A percentile compares a stretch with the other conserved stretches of the same genome.
Evolutionary conservation across 1,140 invertebrate genomes (phyloP).

Genomic region (Heliconius himera): DNA sequence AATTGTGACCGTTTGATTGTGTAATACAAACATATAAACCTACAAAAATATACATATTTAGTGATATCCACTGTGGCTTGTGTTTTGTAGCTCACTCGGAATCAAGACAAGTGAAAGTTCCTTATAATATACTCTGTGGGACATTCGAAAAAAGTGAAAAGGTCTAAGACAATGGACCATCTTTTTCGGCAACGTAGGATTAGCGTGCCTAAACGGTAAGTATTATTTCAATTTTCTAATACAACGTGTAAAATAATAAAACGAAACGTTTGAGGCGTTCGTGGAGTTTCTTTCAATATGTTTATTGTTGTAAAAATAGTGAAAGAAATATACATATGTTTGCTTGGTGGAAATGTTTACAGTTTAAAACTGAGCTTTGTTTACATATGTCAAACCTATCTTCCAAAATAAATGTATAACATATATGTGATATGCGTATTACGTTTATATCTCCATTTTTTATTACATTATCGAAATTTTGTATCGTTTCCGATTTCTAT

Average conservation of each 20-base stretch:
- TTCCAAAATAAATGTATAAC: neutral
- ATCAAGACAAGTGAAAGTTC: conserved; percentile 69
- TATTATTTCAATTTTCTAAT: conserved; percentile 26
- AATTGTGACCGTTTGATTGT: conserved; percentile 29
- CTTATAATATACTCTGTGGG: conserved; percentile 62
- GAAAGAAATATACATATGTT: neutral
- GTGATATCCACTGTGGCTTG: conserved; percentile 28
- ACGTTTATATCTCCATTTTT: too few relatives aligned
- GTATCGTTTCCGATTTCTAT: neutral
- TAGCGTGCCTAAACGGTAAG: conserved; percentile 74
- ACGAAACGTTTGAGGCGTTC: neutral
- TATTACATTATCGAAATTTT: neutral
- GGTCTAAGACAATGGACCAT: conserved; percentile 71
- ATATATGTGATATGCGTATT: neutral
- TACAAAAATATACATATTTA: conserved; percentile 25
- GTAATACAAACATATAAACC: conserved; percentile 29
- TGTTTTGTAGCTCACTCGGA: conserved; percentile 40
- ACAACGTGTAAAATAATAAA: neutral
- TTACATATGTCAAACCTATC: neutral
- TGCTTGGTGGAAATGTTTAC: neutral
- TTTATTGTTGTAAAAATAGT: neutral
- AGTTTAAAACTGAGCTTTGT: neutral
- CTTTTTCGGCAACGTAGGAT: conserved; percentile 74
- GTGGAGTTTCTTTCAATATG: neutral
- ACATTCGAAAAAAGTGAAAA: conserved; percentile 56